Base-by-base conservation (phyloP, 2,113 vertebrate species). In the Sinocyclocheilus rhinocerous region DNA sequence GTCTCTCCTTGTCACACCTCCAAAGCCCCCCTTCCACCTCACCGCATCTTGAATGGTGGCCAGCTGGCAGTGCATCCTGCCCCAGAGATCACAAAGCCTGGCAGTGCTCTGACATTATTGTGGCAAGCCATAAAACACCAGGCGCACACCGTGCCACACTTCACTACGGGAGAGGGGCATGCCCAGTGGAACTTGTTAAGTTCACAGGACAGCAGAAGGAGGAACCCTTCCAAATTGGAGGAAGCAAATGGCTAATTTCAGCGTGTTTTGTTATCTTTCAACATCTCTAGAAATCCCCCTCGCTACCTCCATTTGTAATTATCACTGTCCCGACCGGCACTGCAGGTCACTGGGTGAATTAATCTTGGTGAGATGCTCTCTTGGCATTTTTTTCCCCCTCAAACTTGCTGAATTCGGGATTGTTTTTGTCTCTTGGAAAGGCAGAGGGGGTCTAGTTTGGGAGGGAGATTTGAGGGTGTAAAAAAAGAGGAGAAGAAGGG, bases 321-420 rank as follows among this genome's bases (percentile, higher is more conserved):
- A 87, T 69, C 75, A 29, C 45, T 78, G 87, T 90, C 86, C 84
- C 52, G 45, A 85, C 77, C 84, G 88, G 33, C 59, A 42, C 59
- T 81, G 83, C 80, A 88, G 52, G 88, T 89, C 82, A 87, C 79
- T 70, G 83, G 57, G 86, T 75, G 85, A 90, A 69, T 91, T 88
- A 90, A 87, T 91, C 90, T 88, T 39, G 87, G 85, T 81, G 75
- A 80, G 86, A 52, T 50, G 24, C 69, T 86, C 73, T 55, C 42
- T 26, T 65, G 81, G n/a, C 73, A 48, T 63, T 82, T 76, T 63
- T n/a, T 77, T 77, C 16, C 61, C 65, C 18, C 26, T 69, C 8
- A 89, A 85, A 78, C 78, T 86, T 75, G 72, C 72, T 86, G 59
- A 76, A 86, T 77, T 59, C 6, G 2, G 36, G 48, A 13, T 85